phyloP scores from a whole-genome alignment of 2,113 vertebrate genomes.

The Stigmatopora nigra region DNA sequence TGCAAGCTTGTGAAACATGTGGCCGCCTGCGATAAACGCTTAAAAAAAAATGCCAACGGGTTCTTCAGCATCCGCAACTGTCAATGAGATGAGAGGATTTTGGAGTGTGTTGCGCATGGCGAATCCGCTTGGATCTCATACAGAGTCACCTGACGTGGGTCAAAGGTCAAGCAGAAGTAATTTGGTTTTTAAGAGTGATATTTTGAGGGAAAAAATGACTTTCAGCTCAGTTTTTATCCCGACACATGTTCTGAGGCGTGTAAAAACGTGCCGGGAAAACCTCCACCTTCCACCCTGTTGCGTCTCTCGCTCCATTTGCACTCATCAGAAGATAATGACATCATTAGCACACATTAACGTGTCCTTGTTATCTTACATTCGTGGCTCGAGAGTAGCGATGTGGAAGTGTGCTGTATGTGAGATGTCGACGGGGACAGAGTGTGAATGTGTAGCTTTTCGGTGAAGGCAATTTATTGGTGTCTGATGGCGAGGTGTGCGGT shows the following conservation, averaged over 20 bases:
- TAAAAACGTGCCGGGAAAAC: slow-evolving; percentile 22
- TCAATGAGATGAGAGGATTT: background rate
- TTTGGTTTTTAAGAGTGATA: background rate
- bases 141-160: background rate
- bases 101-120: background rate
- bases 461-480: slow-evolving; percentile 20
- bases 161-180: background rate
- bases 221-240: slow-evolving; percentile 7
- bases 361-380: slow-evolving; percentile 54
- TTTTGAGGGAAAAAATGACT: background rate
- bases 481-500: slow-evolving; percentile 22
- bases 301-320: slow-evolving; percentile 60
- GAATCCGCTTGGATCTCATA: background rate
- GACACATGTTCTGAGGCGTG: slow-evolving; percentile 8
- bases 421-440: slow-evolving; percentile 30
- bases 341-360: slow-evolving; percentile 65
- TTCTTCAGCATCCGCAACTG: slow-evolving; percentile 10
- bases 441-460: slow-evolving; percentile 30
- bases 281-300: slow-evolving; percentile 41
- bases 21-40: slow-evolving; percentile 25
- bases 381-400: slow-evolving; percentile 14
- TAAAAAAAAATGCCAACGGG: slow-evolving; percentile 25
- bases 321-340: slow-evolving; percentile 58
- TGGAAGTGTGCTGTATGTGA: slow-evolving; percentile 7
- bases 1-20: slow-evolving; percentile 56